phyloP scores from a whole-genome alignment of 2,888 invertebrate species.

The Pimpla rufipes region DNA sequence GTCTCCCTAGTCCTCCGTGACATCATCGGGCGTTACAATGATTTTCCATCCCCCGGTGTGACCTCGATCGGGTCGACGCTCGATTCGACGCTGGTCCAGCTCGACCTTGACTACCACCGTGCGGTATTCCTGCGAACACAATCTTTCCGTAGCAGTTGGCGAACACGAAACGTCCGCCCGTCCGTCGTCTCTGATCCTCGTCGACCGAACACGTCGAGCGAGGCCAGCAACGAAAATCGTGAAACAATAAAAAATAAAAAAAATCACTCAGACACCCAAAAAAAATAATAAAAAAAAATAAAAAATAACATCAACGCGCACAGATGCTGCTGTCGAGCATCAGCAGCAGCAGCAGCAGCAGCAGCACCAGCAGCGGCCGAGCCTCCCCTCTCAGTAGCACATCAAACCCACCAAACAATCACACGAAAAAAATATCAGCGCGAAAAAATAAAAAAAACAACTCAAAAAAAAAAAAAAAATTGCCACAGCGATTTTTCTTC shows the following conservation, averaged over 20 bases:
- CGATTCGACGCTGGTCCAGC: constrained; percentile 42
- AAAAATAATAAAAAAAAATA: not conserved
- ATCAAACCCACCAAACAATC: constrained; percentile 33
- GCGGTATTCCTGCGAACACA: constrained; percentile 45
- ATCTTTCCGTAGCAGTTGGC: constrained; percentile 49
- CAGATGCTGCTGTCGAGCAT: not conserved
- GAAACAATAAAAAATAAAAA: not conserved
- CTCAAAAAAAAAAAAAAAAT: constrained; percentile 10
- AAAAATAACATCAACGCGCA: constrained; percentile 3
- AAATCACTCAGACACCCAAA: not conserved
- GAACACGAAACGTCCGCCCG: not conserved
- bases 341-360: not conserved
- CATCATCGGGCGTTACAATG: constrained; percentile 70
- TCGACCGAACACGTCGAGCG: too few relatives aligned
- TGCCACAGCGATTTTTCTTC: not conserved
- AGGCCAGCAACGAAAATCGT: too few relatives aligned
- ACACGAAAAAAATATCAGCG: not conserved
- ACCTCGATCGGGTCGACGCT: constrained; percentile 59
- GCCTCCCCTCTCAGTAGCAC: constrained; percentile 26
- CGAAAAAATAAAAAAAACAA: constrained; percentile 6
- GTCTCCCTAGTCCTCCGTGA: constrained; percentile 79
- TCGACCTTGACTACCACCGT: constrained; percentile 62
- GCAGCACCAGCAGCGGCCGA: not conserved
- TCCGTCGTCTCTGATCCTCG: too few relatives aligned
- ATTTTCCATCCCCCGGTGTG: constrained; percentile 59